These are phyloP conservation scores for Cantharis rufa DNA, from an alignment of 2,888 invertebrate species.

Conservation along the genomic window DNA sequence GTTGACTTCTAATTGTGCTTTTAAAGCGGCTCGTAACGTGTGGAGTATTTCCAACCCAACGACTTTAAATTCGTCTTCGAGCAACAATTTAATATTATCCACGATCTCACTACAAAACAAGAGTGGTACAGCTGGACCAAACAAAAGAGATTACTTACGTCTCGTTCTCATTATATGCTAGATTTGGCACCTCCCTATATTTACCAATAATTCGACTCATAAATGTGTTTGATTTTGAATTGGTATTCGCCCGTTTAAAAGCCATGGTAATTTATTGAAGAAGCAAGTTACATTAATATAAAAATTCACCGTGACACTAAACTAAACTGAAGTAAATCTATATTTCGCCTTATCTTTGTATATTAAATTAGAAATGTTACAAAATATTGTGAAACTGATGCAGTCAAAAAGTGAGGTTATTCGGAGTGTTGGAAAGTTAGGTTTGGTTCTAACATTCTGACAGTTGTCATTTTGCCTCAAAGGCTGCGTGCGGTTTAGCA, in stretches of 20 bases:
- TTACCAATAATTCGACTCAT: not conserved
- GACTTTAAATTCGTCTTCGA: conserved; percentile 28
- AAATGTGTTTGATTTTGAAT: not conserved
- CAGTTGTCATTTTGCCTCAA: not conserved
- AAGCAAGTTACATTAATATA: not conserved
- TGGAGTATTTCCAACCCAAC: conserved; percentile 33
- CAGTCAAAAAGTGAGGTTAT: not conserved
- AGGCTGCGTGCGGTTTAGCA: not conserved
- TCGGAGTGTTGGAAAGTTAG: not conserved
- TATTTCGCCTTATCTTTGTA: not conserved
- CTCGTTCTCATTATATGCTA: not conserved
- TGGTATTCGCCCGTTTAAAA: not conserved
- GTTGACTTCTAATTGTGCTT: conserved; percentile 19
- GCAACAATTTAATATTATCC: not conserved
- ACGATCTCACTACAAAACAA: not conserved
- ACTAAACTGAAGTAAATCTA: not conserved
- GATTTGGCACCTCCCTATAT: not conserved
- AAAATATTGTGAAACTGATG: not conserved
- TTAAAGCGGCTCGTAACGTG: conserved; percentile 25
- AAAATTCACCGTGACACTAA: not conserved
- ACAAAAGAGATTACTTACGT: not conserved
- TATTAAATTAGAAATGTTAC: not conserved
- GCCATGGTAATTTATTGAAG: not conserved
- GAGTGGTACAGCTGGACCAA: not conserved
- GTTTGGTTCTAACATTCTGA: not conserved